phyloP scores from a whole-genome alignment of 2,888 invertebrate genomes.

The Rotaria magnacalcarata region DNA sequence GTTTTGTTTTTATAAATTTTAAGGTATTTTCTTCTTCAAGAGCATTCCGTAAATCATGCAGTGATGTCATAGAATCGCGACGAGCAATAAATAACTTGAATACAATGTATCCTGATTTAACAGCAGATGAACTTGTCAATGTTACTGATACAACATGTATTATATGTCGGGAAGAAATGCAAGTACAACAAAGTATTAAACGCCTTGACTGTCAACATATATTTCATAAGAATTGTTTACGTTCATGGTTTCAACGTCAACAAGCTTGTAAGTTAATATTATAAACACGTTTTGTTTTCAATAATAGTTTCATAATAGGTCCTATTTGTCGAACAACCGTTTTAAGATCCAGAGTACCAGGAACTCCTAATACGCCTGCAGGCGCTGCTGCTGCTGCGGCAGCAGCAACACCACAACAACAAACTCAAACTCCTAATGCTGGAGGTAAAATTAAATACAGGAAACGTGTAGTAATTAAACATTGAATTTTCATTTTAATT shows the following conservation, averaged over 20 bases:
- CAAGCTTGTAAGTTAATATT: constrained; percentile 73
- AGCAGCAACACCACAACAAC: not conserved
- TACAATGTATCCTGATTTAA: constrained; percentile 67
- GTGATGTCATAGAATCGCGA: constrained; percentile 87
- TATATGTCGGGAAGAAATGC: constrained; percentile 86
- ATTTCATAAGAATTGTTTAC: constrained; percentile 91
- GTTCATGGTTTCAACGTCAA: constrained; percentile 98
- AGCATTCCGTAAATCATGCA: constrained; percentile 84
- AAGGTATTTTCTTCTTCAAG: constrained; percentile 59
- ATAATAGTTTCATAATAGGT: constrained; percentile 61
- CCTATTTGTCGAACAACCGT: constrained; percentile 45
- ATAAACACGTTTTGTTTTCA: constrained; percentile 77
- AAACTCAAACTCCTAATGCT: not conserved
- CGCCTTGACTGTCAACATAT: constrained; percentile 98
- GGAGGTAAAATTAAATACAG: not conserved
- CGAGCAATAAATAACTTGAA: constrained; percentile 96
- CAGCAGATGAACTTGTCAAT: constrained; percentile 45
- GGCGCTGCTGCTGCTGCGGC: not conserved
- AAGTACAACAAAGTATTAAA: constrained; percentile 66
- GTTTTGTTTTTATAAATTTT: too few species aligned
- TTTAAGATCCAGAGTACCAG: constrained; percentile 47
- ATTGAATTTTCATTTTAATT: not conserved
- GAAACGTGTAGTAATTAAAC: not conserved
- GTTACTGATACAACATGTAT: constrained; percentile 92
- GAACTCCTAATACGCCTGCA: not conserved